phyloP scores from a whole-genome alignment of 2,113 vertebrate genomes.

The Seriola dumerili region DNA sequence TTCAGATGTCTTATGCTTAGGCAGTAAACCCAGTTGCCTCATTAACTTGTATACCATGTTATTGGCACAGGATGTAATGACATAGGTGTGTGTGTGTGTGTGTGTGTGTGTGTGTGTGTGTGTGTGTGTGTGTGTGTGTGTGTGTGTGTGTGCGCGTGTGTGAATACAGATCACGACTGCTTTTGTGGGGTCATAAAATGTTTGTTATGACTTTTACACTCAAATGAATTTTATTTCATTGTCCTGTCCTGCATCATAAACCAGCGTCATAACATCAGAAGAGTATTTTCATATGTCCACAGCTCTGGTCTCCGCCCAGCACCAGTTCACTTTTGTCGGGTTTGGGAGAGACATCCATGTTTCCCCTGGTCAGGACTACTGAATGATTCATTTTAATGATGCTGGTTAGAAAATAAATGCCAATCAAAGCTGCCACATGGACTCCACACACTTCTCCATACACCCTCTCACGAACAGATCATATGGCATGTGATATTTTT shows the following conservation, averaged over 20 bases:
- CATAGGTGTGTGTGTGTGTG: constrained; percentile 40
- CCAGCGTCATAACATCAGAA: constrained; percentile 31
- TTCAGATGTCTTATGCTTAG: constrained; percentile 35
- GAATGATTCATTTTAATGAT: background rate
- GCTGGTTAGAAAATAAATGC: too few relatives aligned
- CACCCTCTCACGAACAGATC: background rate
- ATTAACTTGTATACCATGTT: constrained; percentile 62
- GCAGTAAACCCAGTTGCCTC: constrained; percentile 63
- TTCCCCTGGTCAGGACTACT: background rate
- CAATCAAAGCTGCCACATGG: too few relatives aligned
- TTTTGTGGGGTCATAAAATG: constrained; percentile 51
- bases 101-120: constrained; percentile 38
- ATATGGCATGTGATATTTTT: background rate
- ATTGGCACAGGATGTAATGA: constrained; percentile 42
- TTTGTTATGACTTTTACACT: constrained; percentile 63
- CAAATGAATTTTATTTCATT: constrained; percentile 60
- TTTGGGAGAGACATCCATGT: background rate
- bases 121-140: constrained; percentile 33
- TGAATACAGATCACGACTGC: constrained; percentile 46
- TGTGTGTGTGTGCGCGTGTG: constrained; percentile 42
- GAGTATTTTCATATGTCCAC: constrained; percentile 19
- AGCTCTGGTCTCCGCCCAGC: constrained; percentile 10
- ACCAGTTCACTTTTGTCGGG: background rate
- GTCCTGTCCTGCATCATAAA: constrained; percentile 50
- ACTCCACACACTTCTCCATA: background rate